Conservation (phyloP, 2,888 invertebrate species). For the Spilarctia lutea region DNA sequence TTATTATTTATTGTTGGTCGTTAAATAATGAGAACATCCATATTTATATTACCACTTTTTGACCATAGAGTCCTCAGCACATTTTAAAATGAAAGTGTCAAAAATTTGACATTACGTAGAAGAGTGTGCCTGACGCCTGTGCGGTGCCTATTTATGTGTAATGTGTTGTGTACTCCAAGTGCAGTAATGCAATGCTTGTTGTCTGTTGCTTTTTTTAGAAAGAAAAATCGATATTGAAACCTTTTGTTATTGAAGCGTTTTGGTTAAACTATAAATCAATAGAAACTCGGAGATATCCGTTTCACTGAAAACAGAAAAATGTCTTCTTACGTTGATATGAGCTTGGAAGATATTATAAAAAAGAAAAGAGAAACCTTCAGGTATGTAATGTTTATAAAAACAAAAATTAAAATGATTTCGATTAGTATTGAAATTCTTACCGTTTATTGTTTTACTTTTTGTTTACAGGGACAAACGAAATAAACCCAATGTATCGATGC, state of each 20-base stretch:
- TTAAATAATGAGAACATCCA: too few species aligned
- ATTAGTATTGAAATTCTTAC: not conserved
- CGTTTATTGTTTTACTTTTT: slow-evolving; percentile 16
- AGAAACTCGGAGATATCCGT: not conserved
- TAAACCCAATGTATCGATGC: slow-evolving; percentile 38
- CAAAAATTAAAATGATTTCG: not conserved
- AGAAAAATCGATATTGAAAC: not conserved
- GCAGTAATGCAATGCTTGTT: not conserved
- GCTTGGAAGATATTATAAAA: slow-evolving; percentile 82
- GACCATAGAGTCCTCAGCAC: not conserved
- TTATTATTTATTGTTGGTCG: too few species aligned
- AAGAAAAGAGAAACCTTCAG: slow-evolving; percentile 71
- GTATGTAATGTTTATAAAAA: slow-evolving; percentile 51
- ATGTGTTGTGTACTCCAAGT: too few species aligned
- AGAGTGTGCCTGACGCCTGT: not conserved
- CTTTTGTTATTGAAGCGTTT: not conserved
- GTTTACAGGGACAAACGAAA: slow-evolving; percentile 47
- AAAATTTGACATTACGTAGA: not conserved
- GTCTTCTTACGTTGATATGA: slow-evolving; percentile 78
- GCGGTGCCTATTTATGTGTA: not conserved
- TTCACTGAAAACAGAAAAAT: slow-evolving; percentile 48
- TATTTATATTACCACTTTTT: not conserved
- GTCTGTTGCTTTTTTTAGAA: not conserved
- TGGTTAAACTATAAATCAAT: not conserved
- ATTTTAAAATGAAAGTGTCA: not conserved